Evolutionary conservation across 2,888 invertebrate genomes (phyloP).

Genomic region (Rapana venosa): DNA sequence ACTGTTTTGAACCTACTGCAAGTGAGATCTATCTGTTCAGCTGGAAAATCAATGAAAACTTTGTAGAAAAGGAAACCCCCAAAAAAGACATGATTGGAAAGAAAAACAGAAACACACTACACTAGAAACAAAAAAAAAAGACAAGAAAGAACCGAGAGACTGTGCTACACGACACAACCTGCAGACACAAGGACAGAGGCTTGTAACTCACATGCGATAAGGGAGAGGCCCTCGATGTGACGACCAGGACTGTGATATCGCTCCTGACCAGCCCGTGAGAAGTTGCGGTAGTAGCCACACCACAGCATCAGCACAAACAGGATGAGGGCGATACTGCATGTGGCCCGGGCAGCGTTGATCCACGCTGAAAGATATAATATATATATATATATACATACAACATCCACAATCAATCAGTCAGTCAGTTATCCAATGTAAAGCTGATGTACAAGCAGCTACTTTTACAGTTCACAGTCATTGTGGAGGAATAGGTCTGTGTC

Average conservation of each 20-base stretch:
- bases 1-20: too few species aligned
- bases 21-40: too few species aligned
- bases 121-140: too few species aligned
- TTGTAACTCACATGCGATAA: conserved; percentile 6
- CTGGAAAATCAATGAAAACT: too few species aligned
- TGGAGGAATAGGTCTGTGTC: too few species aligned
- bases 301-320: neutral
- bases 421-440: neutral
- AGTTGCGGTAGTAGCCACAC: conserved; percentile 11
- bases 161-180: too few species aligned
- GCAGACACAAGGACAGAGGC: neutral
- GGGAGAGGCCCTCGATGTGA: conserved; percentile 1
- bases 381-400: too few species aligned
- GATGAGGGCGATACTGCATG: conserved; percentile 17
- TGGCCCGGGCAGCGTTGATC: conserved; percentile 28
- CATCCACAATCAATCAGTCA: neutral
- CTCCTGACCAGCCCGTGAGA: neutral
- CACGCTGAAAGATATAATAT: conserved; percentile 26
- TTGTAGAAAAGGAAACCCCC: too few species aligned
- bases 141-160: too few species aligned
- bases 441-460: neutral
- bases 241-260: neutral
- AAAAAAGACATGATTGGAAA: too few species aligned
- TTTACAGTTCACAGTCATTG: too few species aligned
- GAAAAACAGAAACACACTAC: too few species aligned